phyloP scores from a whole-genome alignment of 2,113 vertebrate species.

The Ctenomys sociabilis region DNA sequence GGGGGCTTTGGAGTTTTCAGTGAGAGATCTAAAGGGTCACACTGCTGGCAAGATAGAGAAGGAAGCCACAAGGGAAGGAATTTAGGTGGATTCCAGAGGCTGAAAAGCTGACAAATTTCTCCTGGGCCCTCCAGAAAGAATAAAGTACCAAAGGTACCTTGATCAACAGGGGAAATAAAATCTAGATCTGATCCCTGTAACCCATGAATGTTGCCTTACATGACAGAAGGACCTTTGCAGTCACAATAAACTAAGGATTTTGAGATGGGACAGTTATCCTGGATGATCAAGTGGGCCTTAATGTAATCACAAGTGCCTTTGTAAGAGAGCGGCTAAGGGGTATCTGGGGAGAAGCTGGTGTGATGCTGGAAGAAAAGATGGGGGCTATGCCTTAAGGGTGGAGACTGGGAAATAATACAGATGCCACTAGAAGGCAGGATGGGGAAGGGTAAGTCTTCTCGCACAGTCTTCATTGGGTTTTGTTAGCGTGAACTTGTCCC shows the following conservation, averaged over 20 bases:
- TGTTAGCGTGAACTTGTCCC: neutral
- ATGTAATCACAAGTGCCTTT: constrained; percentile 8
- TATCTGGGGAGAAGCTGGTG: neutral
- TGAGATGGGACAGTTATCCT: constrained; percentile 12
- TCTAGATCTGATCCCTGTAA: neutral
- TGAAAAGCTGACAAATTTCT: neutral
- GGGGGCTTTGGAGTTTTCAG: neutral
- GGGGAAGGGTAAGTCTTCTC: neutral
- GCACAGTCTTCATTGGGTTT: neutral
- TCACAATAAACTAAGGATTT: constrained; percentile 28
- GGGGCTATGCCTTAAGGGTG: neutral
- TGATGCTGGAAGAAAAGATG: neutral
- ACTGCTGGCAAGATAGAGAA: neutral
- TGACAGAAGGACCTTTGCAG: constrained; percentile 1
- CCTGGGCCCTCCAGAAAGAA: neutral
- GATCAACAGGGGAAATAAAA: neutral
- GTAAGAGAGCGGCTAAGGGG: neutral
- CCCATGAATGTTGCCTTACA: neutral
- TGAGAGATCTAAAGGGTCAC: neutral
- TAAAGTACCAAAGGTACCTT: neutral
- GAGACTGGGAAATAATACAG: neutral
- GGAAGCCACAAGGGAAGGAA: neutral
- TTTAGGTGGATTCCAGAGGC: neutral
- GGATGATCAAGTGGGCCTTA: neutral
- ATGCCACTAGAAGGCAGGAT: neutral